Evolutionary conservation across 2,797 vertebrate genomes (phyloP).

Genomic region (Phoebastria nigripes): DNA sequence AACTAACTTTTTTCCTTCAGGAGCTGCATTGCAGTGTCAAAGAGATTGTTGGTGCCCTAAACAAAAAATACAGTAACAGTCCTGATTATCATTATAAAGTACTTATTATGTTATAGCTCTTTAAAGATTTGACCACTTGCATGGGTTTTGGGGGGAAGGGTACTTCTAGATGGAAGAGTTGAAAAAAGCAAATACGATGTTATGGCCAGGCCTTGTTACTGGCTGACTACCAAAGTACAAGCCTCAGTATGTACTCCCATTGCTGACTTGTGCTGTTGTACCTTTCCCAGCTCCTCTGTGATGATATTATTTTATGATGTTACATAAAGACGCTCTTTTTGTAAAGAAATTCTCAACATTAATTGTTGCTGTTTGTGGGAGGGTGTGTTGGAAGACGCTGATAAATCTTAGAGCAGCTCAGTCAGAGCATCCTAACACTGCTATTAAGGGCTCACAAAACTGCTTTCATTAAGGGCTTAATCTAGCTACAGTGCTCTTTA

Average conservation of each 20-base stretch:
- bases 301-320: background rate
- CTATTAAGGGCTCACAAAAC: background rate
- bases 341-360: background rate
- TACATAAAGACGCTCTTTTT: background rate
- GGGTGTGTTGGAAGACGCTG: background rate
- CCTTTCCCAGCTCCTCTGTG: background rate
- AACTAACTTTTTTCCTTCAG: background rate
- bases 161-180: background rate
- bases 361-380: background rate
- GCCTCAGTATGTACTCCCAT: rapidly evolving
- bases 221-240: background rate
- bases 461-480: background rate
- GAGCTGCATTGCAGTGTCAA: background rate
- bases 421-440: rapidly evolving
- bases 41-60: background rate
- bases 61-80: background rate
- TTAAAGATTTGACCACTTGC: background rate
- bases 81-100: background rate
- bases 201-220: background rate
- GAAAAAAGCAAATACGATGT: background rate
- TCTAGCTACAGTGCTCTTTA: background rate
- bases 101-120: background rate
- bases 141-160: background rate
- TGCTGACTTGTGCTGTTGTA: background rate
- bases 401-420: background rate